Evolutionary conservation across 1,140 invertebrate species (phyloP), one percentile per base, ranked within the genome.

Genomic region (Ectropis grisescens): DNA sequence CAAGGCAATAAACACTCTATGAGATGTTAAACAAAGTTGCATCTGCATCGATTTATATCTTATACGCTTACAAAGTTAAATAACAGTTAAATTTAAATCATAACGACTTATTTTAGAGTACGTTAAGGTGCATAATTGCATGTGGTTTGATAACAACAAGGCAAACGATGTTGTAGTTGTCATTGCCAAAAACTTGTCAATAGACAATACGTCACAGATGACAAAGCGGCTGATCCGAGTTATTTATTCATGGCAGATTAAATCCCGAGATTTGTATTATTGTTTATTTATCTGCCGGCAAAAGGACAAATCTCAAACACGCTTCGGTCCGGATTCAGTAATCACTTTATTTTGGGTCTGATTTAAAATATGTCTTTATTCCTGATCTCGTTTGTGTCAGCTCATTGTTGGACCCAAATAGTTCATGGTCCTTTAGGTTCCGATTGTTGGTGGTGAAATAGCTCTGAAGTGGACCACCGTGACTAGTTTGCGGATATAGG

Each of bases 201-300:
- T 62, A 53, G 52, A 74, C 56, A 68, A 74, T 69, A 58, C 48
- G 65, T 62, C 60, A 66, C 40, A 44, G 47, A 55, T 44, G 65
- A 76, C 67, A 74, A 70, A 66, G 57, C 47, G 48, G 40, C 34
- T 48, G 50, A 61, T 58, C 46, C 35, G 45, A 55, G 54, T 64
- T 66, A 67, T 62, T 68, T 70, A 76, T 74, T 78, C 72, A 78
- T 78, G 51, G 58, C 40, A 59, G 69, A 74, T 78, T 74, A 76
- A 62, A 56, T 37, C 22, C 35, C 19, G 11, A 36, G 52, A 59
- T 59, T 67, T 60, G 60, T 60, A 64, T 58, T 54, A 46, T 51
- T 52, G 8, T 19, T 56, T 62, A 62, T 66, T 71, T 61, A 19
- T 19, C 16, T 40, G 40, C 45, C 51, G 48, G 29, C 46, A 43